Percentiles rank a stretch among this genome's conserved stretches.
Evolutionary conservation across 1,140 invertebrate genomes (phyloP).

Genomic region (Diachasmimorpha longicaudata): DNA sequence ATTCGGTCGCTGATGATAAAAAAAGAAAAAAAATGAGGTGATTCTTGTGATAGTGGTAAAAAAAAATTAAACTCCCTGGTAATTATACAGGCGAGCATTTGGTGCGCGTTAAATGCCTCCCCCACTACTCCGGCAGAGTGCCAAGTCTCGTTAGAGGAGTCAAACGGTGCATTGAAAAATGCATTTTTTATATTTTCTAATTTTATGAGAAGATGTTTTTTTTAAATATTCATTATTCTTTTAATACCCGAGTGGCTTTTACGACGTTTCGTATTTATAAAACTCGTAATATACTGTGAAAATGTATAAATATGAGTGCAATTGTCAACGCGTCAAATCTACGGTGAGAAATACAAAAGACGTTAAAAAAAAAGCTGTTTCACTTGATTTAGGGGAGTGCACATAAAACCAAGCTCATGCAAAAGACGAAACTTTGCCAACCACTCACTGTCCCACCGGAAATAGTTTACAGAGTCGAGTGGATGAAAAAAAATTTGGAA

Average conservation of each 20-base stretch:
- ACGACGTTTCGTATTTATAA: not conserved
- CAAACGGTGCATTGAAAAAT: not conserved
- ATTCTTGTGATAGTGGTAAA: not conserved
- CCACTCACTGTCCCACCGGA: conserved; percentile 37
- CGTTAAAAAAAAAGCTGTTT: not conserved
- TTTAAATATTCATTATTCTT: conserved; percentile 4
- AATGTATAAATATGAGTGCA: not conserved
- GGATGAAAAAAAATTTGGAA: not conserved
- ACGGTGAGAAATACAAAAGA: not conserved
- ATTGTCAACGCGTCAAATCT: not conserved
- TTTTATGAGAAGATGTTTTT: not conserved
- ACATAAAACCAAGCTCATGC: conserved; percentile 46
- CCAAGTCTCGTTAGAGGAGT: not conserved
- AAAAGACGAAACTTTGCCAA: conserved; percentile 42
- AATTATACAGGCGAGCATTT: not conserved
- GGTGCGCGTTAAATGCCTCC: not conserved
- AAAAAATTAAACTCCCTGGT: not conserved
- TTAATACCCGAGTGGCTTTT: not conserved
- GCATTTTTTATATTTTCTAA: not conserved
- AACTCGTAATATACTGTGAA: not conserved
- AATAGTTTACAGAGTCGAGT: conserved; percentile 43
- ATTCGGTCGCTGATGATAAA: not conserved
- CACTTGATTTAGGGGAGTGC: conserved; percentile 45
- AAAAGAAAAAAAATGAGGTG: not conserved
- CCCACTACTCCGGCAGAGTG: not conserved